phyloP scores from a whole-genome alignment of 2,113 vertebrate genomes.

The Polypterus senegalus region DNA sequence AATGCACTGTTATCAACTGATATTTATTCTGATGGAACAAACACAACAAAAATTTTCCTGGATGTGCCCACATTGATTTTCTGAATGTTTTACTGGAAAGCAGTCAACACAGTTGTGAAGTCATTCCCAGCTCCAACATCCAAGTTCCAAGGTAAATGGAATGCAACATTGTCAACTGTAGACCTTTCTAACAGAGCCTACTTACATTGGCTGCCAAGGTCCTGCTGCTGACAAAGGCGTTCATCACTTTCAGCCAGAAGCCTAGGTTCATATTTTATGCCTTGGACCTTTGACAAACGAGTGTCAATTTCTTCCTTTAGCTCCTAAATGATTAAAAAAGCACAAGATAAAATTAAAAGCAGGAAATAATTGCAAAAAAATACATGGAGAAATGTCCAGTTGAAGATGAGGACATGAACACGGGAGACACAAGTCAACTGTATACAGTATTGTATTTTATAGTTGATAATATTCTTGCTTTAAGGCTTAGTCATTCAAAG shows the following conservation, averaged over 20 bases:
- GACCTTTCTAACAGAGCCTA: not conserved
- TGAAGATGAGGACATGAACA: not conserved
- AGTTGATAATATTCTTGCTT: not conserved
- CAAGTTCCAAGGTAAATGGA: too few species aligned
- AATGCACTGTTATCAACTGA: too few species aligned
- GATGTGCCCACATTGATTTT: not conserved
- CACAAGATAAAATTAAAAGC: not conserved
- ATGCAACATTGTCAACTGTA: too few species aligned
- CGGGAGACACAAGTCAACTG: not conserved
- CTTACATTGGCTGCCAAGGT: not conserved
- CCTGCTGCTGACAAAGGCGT: constrained; percentile 44
- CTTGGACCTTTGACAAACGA: constrained; percentile 70
- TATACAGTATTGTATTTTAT: not conserved
- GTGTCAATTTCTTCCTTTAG: constrained; percentile 80
- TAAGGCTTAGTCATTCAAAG: too few species aligned
- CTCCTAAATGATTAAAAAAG: constrained; percentile 42
- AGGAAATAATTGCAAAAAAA: not conserved
- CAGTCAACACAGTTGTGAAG: too few species aligned
- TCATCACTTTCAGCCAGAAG: constrained; percentile 65
- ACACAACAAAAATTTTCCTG: constrained; percentile 8
- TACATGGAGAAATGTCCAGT: too few species aligned
- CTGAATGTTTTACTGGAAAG: too few species aligned
- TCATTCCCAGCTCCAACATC: too few species aligned
- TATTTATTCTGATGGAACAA: not conserved
- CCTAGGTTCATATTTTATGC: constrained; percentile 77